Conservation (phyloP, 2,113 vertebrate species). For the Strigops habroptila region DNA sequence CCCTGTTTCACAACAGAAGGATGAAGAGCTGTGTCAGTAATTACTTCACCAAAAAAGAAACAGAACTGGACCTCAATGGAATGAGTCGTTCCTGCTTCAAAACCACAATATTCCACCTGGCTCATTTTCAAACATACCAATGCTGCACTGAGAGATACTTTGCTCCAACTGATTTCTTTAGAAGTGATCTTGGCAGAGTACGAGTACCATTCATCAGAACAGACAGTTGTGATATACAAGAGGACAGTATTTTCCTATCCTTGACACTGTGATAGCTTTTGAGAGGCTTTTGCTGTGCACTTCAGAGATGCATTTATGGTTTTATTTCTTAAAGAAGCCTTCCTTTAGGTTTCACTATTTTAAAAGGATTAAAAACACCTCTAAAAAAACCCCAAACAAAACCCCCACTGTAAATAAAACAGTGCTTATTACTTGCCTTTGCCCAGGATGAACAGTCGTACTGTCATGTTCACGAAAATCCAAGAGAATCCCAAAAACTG, state of each 20-base stretch:
- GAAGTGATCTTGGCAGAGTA: background rate
- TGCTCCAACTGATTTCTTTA: background rate
- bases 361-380: background rate
- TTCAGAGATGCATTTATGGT: background rate
- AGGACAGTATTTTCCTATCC: background rate
- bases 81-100: background rate
- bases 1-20: background rate
- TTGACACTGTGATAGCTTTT: background rate
- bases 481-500: slow-evolving; percentile 97
- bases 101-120: background rate
- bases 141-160: background rate
- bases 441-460: slow-evolving; percentile 88
- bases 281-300: background rate
- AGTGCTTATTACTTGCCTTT: slow-evolving; percentile 78
- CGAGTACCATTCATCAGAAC: background rate
- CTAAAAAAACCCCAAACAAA: background rate
- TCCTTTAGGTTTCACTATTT: background rate
- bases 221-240: background rate
- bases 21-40: background rate
- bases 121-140: background rate
- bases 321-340: background rate
- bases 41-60: background rate
- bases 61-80: background rate
- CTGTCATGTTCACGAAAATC: slow-evolving; percentile 96
- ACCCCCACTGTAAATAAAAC: background rate